Conservation (phyloP, 2,888 invertebrate species). For the Taphrorychus bicolor region DNA sequence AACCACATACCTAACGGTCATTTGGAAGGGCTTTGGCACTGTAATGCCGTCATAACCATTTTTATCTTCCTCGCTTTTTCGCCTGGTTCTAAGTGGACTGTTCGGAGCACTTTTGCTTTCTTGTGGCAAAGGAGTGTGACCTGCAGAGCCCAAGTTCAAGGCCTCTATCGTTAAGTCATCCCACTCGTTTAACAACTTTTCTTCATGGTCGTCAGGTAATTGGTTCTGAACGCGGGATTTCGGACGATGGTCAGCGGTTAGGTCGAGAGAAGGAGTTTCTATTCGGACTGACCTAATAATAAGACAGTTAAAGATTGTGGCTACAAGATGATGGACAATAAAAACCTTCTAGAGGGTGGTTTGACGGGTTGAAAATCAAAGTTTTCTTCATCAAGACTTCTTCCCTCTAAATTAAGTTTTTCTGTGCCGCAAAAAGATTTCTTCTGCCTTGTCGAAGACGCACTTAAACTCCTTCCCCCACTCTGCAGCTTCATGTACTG, state of each 20-base stretch:
- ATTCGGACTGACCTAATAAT: slow-evolving; percentile 57
- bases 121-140: slow-evolving; percentile 45
- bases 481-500: slow-evolving; percentile 55
- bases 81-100: slow-evolving; percentile 62
- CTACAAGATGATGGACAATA: background rate
- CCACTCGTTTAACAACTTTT: slow-evolving; percentile 45
- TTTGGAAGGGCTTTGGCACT: slow-evolving; percentile 73
- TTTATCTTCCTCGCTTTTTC: slow-evolving; percentile 49
- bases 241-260: slow-evolving; percentile 37
- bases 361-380: slow-evolving; percentile 49
- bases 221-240: slow-evolving; percentile 53
- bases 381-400: slow-evolving; percentile 47
- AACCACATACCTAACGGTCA: slow-evolving; percentile 71
- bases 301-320: too few species aligned
- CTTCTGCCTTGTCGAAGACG: too few species aligned
- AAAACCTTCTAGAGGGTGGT: slow-evolving; percentile 54
- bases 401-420: background rate
- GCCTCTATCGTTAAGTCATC: slow-evolving; percentile 56
- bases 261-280: slow-evolving; percentile 53
- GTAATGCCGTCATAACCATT: slow-evolving; percentile 61
- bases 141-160: slow-evolving; percentile 50
- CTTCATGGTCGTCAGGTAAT: slow-evolving; percentile 44
- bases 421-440: slow-evolving; percentile 50
- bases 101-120: slow-evolving; percentile 66
- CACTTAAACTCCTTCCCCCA: too few species aligned